Evolutionary conservation across 2,797 vertebrate genomes (phyloP).

Genomic region (Australoheros facetus): DNA sequence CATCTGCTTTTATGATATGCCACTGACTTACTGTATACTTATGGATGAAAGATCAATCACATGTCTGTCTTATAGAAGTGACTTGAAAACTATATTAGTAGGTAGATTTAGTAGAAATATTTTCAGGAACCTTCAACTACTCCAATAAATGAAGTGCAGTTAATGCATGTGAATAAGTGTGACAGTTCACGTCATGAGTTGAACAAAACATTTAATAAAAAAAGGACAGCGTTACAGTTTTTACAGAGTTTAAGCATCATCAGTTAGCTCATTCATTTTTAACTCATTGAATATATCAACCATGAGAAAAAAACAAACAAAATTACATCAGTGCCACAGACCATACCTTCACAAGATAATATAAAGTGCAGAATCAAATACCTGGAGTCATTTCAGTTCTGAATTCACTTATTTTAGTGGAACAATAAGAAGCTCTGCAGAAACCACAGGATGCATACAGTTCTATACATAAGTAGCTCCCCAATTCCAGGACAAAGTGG

Average conservation of each 20-base stretch:
- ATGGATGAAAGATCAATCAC: not conserved
- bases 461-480: not conserved
- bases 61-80: not conserved
- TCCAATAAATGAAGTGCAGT: constrained; percentile 4
- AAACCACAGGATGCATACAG: not conserved
- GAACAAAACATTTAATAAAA: constrained; percentile 37
- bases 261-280: not conserved
- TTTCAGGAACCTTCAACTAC: not conserved
- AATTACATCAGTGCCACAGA: not conserved
- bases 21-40: not conserved
- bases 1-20: not conserved
- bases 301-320: not conserved
- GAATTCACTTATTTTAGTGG: not conserved
- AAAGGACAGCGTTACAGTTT: not conserved
- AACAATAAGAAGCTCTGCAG: not conserved
- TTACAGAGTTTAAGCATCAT: not conserved
- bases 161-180: constrained; percentile 32
- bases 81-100: constrained; percentile 3
- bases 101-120: not conserved
- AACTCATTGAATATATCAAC: not conserved
- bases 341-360: not conserved
- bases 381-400: not conserved
- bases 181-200: constrained; percentile 11
- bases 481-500: not conserved
- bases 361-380: not conserved